These are phyloP conservation scores for Diachasmimorpha longicaudata DNA, from an alignment of 1,140 invertebrate species.

Conservation along the genomic window DNA sequence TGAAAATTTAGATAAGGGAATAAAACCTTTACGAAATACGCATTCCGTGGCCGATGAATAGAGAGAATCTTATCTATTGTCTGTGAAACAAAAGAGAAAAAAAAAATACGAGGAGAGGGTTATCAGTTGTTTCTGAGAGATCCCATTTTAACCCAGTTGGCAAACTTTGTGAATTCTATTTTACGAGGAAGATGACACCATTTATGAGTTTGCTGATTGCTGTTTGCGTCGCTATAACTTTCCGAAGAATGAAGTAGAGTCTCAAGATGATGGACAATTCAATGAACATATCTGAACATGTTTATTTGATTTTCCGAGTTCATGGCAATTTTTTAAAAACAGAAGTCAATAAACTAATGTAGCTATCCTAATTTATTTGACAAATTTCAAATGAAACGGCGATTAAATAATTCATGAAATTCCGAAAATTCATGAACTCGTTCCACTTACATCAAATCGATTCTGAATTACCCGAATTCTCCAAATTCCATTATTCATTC, in stretches of 20 bases:
- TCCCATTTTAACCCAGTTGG: slow-evolving; percentile 5
- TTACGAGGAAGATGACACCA: not conserved
- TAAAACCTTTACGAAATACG: not conserved
- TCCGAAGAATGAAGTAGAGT: not conserved
- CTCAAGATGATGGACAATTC: too few relatives aligned
- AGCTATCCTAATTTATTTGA: too few relatives aligned
- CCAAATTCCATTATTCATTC: too few relatives aligned
- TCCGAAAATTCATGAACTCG: too few relatives aligned
- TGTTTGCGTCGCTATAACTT: not conserved
- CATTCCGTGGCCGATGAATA: not conserved
- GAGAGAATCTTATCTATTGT: not conserved
- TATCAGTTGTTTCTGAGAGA: slow-evolving; percentile 7
- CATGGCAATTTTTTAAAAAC: too few relatives aligned
- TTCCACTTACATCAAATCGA: too few relatives aligned
- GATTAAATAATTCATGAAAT: too few relatives aligned
- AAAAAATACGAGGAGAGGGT: not conserved
- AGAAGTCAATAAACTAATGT: too few relatives aligned
- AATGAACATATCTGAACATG: too few relatives aligned
- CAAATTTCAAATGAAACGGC: too few relatives aligned
- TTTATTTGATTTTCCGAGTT: too few relatives aligned
- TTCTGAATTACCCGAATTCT: too few relatives aligned
- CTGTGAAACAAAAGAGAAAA: not conserved
- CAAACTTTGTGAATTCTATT: not conserved
- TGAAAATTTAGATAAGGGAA: not conserved
- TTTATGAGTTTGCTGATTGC: not conserved